phyloP scores from a whole-genome alignment of 1,140 invertebrate genomes.

The Lucilia sericata region DNA sequence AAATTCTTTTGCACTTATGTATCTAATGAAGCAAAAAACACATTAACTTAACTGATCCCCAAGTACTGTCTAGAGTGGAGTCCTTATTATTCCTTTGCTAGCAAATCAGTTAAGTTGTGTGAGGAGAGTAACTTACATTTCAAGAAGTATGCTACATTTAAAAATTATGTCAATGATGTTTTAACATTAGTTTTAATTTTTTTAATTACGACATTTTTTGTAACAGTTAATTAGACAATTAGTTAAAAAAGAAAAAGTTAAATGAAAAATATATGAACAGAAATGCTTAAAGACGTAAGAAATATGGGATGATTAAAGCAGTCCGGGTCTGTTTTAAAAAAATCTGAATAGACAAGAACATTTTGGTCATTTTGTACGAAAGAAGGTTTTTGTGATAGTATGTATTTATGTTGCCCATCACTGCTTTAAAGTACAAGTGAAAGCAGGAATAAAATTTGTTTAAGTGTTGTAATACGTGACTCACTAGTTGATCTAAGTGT shows the following conservation, averaged over 20 bases:
- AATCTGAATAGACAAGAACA: neutral
- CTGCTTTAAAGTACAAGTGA: too few species aligned
- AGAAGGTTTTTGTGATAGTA: too few species aligned
- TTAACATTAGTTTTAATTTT: neutral
- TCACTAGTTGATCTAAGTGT: too few species aligned
- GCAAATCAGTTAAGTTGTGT: neutral
- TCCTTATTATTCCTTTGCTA: neutral
- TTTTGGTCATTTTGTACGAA: neutral
- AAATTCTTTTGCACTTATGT: too few species aligned
- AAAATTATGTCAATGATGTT: constrained; percentile 6
- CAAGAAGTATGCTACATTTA: neutral
- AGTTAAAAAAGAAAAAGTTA: too few species aligned
- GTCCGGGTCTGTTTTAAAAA: neutral
- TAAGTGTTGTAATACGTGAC: too few species aligned
- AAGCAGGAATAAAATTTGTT: too few species aligned
- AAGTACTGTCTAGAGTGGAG: neutral
- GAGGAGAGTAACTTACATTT: neutral
- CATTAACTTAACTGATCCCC: neutral
- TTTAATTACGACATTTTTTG: neutral
- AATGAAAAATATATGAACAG: neutral
- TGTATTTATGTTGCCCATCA: too few species aligned
- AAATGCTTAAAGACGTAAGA: neutral
- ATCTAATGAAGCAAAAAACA: too few species aligned
- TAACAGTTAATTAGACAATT: neutral
- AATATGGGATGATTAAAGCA: neutral